Conservation (phyloP, 2,113 vertebrate genomes). For the Neotragus moschatus region DNA sequence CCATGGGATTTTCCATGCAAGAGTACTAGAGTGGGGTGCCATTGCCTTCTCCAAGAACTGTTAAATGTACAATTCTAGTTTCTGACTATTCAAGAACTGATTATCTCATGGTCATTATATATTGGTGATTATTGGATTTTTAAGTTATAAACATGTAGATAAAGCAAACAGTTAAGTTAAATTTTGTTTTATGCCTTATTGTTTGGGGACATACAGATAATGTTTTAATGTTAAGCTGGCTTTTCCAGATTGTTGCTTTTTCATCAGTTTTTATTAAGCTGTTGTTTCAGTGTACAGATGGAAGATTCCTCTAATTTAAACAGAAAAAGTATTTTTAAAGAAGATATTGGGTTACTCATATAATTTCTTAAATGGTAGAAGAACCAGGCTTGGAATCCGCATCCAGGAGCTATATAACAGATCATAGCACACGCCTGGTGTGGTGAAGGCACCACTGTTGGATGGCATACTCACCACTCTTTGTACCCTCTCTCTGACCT, state of each 20-base stretch:
- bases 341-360: neutral
- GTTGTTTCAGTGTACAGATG: neutral
- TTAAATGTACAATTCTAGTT: neutral
- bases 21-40: no score
- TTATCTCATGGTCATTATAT: neutral
- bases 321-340: neutral
- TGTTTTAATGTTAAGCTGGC: neutral
- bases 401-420: neutral
- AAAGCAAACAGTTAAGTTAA: neutral
- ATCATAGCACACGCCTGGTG: neutral
- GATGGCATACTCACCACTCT: neutral
- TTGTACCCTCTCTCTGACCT: neutral
- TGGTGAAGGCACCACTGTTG: neutral
- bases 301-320: neutral
- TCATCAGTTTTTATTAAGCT: neutral
- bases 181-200: neutral
- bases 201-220: neutral
- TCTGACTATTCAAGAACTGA: neutral
- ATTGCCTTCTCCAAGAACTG: no score
- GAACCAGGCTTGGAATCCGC: neutral
- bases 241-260: constrained; percentile 1
- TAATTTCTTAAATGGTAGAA: neutral
- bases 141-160: neutral
- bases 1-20: no score
- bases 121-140: neutral